Conservation (phyloP, 2,113 vertebrate genomes). For the Microtus ochrogaster region DNA sequence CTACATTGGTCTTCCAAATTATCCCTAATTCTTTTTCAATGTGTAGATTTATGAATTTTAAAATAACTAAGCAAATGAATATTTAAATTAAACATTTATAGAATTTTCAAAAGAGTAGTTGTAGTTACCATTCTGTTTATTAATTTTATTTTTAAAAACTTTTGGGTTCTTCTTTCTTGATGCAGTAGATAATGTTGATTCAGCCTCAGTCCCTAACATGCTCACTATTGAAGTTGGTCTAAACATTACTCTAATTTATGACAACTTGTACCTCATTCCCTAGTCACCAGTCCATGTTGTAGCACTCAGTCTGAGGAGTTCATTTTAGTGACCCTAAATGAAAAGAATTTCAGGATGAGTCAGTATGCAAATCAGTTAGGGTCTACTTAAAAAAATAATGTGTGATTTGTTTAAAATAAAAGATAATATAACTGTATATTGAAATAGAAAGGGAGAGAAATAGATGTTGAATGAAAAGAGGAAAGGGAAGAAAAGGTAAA, state of each 20-base stretch:
- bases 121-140: background rate
- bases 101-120: conserved; percentile 15
- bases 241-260: background rate
- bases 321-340: background rate
- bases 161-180: background rate
- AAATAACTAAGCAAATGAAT: conserved; percentile 24
- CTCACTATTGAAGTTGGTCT: background rate
- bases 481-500: background rate
- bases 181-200: background rate
- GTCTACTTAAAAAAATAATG: background rate
- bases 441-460: background rate
- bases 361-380: background rate
- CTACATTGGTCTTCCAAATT: background rate
- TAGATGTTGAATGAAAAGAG: background rate
- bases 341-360: background rate
- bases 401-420: background rate
- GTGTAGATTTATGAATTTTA: background rate
- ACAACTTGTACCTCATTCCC: background rate
- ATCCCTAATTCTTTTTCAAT: conserved; percentile 6
- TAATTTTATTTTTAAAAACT: background rate
- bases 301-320: background rate
- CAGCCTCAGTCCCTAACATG: no score
- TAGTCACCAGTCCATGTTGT: background rate
- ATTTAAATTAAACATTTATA: conserved; percentile 26
- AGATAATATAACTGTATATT: background rate